Evolutionary conservation across 2,113 vertebrate genomes (phyloP).

Genomic region (Lanius collurio): DNA sequence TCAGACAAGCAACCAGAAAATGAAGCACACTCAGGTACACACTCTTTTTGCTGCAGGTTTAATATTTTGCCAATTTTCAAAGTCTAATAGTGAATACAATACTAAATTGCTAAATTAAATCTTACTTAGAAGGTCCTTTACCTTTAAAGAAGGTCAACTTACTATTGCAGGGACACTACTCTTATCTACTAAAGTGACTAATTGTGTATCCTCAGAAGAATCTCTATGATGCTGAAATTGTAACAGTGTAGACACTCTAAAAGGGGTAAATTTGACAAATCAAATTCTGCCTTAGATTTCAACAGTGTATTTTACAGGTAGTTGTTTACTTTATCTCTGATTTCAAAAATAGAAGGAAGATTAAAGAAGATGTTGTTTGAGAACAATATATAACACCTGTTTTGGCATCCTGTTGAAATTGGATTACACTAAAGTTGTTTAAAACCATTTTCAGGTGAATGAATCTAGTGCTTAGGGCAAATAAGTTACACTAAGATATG

Average conservation of each 20-base stretch:
- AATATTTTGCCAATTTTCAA: not conserved
- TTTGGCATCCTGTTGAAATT: not conserved
- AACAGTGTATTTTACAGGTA: not conserved
- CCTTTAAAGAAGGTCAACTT: not conserved
- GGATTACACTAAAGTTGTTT: not conserved
- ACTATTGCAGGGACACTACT: not conserved
- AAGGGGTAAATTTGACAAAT: not conserved
- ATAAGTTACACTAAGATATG: not conserved
- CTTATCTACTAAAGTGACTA: not conserved
- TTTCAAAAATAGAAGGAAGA: not conserved
- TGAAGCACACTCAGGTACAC: not conserved
- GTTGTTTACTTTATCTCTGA: not conserved
- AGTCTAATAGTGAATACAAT: not conserved
- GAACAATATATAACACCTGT: not conserved
- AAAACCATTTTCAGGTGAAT: not conserved
- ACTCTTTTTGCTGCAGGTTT: not conserved
- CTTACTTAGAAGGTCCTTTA: not conserved
- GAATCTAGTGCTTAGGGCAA: not conserved
- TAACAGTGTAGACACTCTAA: not conserved
- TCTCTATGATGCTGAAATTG: not conserved
- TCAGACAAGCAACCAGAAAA: not conserved
- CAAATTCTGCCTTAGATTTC: not conserved
- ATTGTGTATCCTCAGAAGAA: not conserved
- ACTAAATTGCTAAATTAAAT: not conserved
- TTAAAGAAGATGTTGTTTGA: not conserved